These are phyloP conservation scores for Corythucha ciliata DNA, from an alignment of 2,888 invertebrate species.

Conservation along the genomic window DNA sequence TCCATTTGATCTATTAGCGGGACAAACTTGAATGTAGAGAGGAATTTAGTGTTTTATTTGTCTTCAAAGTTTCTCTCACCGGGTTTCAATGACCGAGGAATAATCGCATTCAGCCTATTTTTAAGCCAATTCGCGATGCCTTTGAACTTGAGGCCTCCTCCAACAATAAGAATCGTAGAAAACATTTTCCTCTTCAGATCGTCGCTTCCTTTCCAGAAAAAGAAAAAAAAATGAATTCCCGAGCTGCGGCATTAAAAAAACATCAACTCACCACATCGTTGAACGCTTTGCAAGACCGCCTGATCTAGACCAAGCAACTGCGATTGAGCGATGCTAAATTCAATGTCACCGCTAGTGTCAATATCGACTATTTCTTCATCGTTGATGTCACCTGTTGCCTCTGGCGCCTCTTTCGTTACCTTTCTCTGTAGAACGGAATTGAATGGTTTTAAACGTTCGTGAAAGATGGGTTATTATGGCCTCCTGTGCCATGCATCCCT, in stretches of 20 bases:
- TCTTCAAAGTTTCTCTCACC: not conserved
- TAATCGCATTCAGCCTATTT: conserved; percentile 48
- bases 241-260: too few species aligned
- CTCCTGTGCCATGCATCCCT: too few species aligned
- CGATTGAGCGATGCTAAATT: conserved; percentile 42
- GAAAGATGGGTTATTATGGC: too few species aligned
- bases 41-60: not conserved
- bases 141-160: conserved; percentile 81
- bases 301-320: conserved; percentile 82
- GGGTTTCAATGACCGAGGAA: conserved; percentile 46
- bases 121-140: conserved; percentile 81
- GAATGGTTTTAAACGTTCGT: too few species aligned
- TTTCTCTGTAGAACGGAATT: too few species aligned
- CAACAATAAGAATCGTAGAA: conserved; percentile 81
- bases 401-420: conserved; percentile 52
- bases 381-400: conserved; percentile 41
- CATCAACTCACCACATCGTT: conserved; percentile 69
- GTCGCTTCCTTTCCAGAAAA: conserved; percentile 62
- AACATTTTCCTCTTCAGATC: conserved; percentile 91
- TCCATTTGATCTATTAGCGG: conserved; percentile 58
- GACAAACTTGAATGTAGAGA: too few species aligned
- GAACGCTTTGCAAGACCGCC: conserved; percentile 84
- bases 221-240: too few species aligned
- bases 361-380: conserved; percentile 29
- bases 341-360: conserved; percentile 20